Percentiles rank a stretch among this genome's conserved stretches.
Conservation (phyloP, 2,797 vertebrate genomes). For the Chelidonichthys spinosus region DNA sequence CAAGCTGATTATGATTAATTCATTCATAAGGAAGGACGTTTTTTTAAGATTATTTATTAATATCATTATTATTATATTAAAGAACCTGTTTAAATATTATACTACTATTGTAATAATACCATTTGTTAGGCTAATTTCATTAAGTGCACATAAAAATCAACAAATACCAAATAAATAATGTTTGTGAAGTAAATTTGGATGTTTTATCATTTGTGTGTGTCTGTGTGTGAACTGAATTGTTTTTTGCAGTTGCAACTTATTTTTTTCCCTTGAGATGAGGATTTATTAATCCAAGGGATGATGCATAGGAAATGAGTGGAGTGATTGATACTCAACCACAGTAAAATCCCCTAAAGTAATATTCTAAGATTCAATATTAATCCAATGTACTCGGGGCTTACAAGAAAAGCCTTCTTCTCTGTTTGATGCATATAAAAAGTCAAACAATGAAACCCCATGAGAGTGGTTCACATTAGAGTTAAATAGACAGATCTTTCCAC, state of each 20-base stretch:
- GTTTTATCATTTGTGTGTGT: too few species aligned
- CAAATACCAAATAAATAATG: slow-evolving; percentile 16
- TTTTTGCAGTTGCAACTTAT: slow-evolving; percentile 1
- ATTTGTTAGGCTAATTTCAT: slow-evolving; percentile 16
- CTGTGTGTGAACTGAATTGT: too few species aligned
- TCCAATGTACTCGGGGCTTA: background rate
- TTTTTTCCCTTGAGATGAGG: background rate
- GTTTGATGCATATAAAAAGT: background rate
- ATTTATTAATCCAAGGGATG: background rate
- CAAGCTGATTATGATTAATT: slow-evolving; percentile 25
- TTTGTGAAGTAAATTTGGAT: slow-evolving; percentile 19
- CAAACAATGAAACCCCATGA: background rate
- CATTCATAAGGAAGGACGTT: background rate
- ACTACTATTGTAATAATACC: background rate
- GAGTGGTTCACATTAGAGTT: too few species aligned
- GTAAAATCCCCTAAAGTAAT: background rate
- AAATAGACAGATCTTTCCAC: too few species aligned
- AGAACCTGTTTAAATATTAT: background rate
- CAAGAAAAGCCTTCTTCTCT: background rate
- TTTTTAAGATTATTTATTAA: background rate
- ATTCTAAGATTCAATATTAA: background rate
- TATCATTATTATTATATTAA: background rate
- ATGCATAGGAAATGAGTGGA: background rate
- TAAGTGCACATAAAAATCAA: background rate
- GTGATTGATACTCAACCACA: background rate